phyloP scores from a whole-genome alignment of 2,113 vertebrate genomes.

The Abramis brama region DNA sequence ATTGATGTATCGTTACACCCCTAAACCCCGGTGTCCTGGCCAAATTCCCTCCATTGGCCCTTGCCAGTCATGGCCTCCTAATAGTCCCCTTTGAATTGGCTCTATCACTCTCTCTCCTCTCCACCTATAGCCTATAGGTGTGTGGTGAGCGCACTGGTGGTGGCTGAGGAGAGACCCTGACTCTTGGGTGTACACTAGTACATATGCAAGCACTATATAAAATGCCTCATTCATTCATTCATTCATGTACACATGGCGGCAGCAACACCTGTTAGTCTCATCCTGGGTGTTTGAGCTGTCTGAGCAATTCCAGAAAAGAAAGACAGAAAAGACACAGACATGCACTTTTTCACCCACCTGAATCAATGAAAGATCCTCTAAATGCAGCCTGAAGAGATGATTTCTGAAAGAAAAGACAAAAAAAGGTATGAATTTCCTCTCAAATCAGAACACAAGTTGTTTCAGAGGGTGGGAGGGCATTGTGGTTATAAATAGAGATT shows the following conservation, averaged over 20 bases:
- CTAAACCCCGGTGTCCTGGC: too few species aligned
- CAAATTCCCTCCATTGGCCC: too few species aligned
- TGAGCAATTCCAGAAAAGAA: constrained; percentile 22
- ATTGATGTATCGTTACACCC: too few species aligned
- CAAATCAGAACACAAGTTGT: background rate
- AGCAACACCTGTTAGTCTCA: constrained; percentile 33
- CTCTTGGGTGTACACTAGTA: too few species aligned
- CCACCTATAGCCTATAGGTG: too few species aligned
- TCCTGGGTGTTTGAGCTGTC: constrained; percentile 13
- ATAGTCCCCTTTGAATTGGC: too few species aligned
- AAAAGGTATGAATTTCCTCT: constrained; percentile 8
- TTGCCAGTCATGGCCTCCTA: too few species aligned
- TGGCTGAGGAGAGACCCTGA: too few species aligned
- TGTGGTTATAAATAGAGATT: constrained; percentile 2
- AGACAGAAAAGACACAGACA: constrained; percentile 9
- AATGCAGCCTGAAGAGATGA: constrained; percentile 57
- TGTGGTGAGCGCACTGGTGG: too few species aligned
- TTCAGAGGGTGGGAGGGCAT: background rate
- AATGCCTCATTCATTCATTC: too few species aligned
- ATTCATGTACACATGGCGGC: constrained; percentile 15
- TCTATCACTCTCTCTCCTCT: too few species aligned
- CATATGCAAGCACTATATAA: too few species aligned
- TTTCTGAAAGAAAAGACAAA: constrained; percentile 45
- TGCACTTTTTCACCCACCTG: constrained; percentile 75
- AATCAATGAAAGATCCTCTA: constrained; percentile 68